These are phyloP conservation scores for Andrena praecox DNA, from an alignment of 2,888 invertebrate species.

Conservation along the genomic window DNA sequence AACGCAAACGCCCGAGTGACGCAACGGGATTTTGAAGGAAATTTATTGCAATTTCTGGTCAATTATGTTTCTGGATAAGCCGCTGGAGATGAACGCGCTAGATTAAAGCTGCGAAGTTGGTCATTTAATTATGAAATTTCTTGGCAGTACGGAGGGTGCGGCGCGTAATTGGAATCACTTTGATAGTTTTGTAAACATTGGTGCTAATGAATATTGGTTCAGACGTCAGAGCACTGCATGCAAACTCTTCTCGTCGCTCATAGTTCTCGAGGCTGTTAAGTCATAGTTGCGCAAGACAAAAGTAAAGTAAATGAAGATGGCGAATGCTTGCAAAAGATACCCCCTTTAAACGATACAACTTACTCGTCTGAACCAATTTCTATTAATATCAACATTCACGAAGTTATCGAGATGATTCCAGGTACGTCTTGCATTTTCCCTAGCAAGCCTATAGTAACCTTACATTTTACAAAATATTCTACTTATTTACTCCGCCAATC, in stretches of 20 bases:
- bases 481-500: too few relatives aligned
- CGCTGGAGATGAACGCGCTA: background rate
- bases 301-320: too few relatives aligned
- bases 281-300: too few relatives aligned
- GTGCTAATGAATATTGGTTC: background rate
- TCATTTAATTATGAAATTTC: background rate
- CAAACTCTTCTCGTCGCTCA: background rate
- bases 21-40: background rate
- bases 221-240: background rate
- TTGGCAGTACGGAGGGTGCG: background rate
- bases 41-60: background rate
- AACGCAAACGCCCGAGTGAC: conserved; percentile 55
- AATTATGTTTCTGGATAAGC: too few relatives aligned
- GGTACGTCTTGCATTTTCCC: background rate
- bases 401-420: background rate
- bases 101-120: background rate
- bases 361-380: background rate
- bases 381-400: background rate
- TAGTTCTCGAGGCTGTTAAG: background rate
- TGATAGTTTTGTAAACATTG: background rate
- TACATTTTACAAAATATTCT: too few relatives aligned
- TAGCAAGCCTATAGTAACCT: background rate
- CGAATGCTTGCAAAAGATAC: background rate
- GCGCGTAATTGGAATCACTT: background rate
- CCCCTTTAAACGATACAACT: background rate